Base-by-base conservation (phyloP, 2,797 vertebrate genomes). In the Masticophis lateralis region DNA sequence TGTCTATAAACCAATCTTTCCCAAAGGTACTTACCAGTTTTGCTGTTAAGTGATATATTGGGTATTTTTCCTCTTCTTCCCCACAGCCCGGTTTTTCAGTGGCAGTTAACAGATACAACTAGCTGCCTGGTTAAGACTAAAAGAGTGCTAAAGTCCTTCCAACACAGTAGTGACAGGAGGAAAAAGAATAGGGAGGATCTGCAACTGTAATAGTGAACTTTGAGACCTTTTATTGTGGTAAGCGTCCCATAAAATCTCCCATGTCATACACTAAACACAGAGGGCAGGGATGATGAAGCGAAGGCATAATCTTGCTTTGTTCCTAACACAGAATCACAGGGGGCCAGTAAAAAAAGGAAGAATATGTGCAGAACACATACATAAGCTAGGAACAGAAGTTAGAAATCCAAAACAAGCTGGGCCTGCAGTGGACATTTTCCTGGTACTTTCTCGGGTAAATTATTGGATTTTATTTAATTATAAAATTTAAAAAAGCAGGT, bases 161-260 rank as follows among this genome's bases (percentile, higher is more conserved):
- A 96, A 91, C 87, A 94, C 94, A 94, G 93, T 88, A 90, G 93
- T 3, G n/a, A 11, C 61, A 18, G 92, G 93, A 92, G 88, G 91
- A 97, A 83, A 83, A 83, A 12, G 94, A 88, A 95, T 93, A 94
- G 96, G 90, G 79, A 90, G 87, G 55, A 43, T 61, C 88, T 88
- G 32, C 37, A 8, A 60, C 94, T 90, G 59, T 79, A 94, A 93
- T 92, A 93, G 18, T 97, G 96, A 96, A 96, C 97, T 97, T 97
- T 97, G 96, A 96, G 93, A 96, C 94, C 89, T 97, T 94, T 94
- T 94, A 91, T 87, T 95, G 93, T 93, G 92, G 60, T 88, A 89
- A 2, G 88, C 53, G 20, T 93, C n/a, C 59, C 37, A 37, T 89
- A 37, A 3, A 74, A 27, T 90, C 37, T 63, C 91, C 91, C 94